Evolutionary conservation across 2,113 vertebrate genomes (phyloP).

Genomic region (Hucho hucho): DNA sequence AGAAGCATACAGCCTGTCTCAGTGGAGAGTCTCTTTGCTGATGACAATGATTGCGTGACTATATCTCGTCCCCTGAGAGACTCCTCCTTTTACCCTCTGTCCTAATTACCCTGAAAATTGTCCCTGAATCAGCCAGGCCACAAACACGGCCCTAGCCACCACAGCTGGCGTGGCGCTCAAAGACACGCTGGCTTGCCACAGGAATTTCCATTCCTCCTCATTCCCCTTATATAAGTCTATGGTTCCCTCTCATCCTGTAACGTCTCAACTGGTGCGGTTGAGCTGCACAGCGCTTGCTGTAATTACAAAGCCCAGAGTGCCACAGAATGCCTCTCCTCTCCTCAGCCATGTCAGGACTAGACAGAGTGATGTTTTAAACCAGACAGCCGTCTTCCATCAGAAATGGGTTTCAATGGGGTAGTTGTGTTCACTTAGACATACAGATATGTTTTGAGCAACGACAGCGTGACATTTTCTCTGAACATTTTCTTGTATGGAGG

Average conservation of each 20-base stretch:
- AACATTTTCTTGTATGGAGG: no score
- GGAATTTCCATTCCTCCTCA: not conserved
- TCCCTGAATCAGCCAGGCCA: not conserved
- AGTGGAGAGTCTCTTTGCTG: no score
- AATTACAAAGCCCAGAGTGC: not conserved
- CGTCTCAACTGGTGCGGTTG: no score
- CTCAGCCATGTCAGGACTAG: not conserved
- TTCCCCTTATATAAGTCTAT: not conserved
- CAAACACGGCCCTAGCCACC: not conserved
- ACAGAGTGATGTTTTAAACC: not conserved
- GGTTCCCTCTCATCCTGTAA: not conserved
- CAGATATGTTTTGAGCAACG: no score
- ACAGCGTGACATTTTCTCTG: no score
- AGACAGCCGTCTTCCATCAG: not conserved
- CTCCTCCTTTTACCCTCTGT: not conserved
- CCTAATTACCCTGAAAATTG: not conserved
- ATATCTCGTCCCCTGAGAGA: not conserved
- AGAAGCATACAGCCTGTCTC: no score
- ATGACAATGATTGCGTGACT: no score
- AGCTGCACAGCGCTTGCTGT: no score
- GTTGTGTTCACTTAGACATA: not conserved
- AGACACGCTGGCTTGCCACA: not conserved
- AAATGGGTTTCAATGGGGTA: not conserved
- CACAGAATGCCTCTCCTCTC: conserved; percentile 3
- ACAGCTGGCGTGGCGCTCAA: not conserved